Evolutionary conservation across 2,888 invertebrate genomes (phyloP).

Genomic region (Rhopalosiphum nymphaeae): DNA sequence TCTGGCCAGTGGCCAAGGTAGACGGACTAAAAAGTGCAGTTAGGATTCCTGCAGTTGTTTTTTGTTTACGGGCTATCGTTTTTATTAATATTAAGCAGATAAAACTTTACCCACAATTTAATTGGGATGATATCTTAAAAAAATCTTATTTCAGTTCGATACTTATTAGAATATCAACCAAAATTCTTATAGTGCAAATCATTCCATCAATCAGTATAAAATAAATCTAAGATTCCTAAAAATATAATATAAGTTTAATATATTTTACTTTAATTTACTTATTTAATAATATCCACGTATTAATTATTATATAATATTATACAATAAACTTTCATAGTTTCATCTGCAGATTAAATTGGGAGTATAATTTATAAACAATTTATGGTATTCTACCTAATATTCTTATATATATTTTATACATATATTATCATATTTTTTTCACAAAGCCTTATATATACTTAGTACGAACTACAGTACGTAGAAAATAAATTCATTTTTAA

Average conservation of each 20-base stretch:
- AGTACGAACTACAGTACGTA: not conserved
- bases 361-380: not conserved
- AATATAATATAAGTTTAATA: too few species aligned
- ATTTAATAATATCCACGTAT: not conserved
- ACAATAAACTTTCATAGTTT: not conserved
- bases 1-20: not conserved
- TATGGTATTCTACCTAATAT: not conserved
- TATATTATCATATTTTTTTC: not conserved
- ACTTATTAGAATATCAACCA: not conserved
- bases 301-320: not conserved
- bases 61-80: not conserved
- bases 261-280: not conserved
- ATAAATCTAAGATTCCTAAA: too few species aligned
- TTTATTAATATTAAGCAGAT: not conserved
- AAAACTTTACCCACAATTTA: not conserved
- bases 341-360: not conserved
- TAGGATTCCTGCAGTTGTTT: not conserved
- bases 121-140: not conserved
- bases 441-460: not conserved
- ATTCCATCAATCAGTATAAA: not conserved
- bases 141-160: not conserved
- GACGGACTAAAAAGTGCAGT: not conserved
- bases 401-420: not conserved
- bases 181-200: not conserved
- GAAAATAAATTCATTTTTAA: not conserved